Conservation (phyloP, 2,113 vertebrate species). For the Gymnobelideus leadbeateri region DNA sequence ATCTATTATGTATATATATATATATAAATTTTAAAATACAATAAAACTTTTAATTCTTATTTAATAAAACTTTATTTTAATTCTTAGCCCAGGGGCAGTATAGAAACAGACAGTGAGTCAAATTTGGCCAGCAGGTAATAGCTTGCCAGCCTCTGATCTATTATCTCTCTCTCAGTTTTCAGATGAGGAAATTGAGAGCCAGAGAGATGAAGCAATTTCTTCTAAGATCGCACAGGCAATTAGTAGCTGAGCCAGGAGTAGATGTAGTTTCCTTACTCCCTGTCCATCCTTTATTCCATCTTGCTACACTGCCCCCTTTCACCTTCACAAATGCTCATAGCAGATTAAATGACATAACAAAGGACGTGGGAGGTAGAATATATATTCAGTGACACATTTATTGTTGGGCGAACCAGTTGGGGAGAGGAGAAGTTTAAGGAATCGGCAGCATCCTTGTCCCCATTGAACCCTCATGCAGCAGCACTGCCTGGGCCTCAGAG, state of each 20-base stretch:
- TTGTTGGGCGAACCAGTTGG: neutral
- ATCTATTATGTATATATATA: too few species aligned
- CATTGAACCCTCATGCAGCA: neutral
- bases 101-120: neutral
- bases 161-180: neutral
- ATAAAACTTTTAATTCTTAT: neutral
- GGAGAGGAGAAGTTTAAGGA: neutral
- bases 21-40: neutral
- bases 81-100: neutral
- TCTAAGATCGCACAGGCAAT: neutral
- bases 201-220: neutral
- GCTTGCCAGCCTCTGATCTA: neutral
- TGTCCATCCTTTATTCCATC: neutral
- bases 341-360: constrained; percentile 19
- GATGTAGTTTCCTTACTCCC: neutral
- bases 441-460: neutral
- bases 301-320: neutral
- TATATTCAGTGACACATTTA: neutral
- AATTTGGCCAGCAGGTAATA: neutral
- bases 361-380: neutral
- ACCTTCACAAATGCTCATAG: neutral
- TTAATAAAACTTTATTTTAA: neutral
- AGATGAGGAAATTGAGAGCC: neutral
- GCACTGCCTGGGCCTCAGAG: neutral
- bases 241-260: neutral